Base-by-base conservation (phyloP, 2,888 invertebrate genomes). In the Drosophila eohydei region DNA sequence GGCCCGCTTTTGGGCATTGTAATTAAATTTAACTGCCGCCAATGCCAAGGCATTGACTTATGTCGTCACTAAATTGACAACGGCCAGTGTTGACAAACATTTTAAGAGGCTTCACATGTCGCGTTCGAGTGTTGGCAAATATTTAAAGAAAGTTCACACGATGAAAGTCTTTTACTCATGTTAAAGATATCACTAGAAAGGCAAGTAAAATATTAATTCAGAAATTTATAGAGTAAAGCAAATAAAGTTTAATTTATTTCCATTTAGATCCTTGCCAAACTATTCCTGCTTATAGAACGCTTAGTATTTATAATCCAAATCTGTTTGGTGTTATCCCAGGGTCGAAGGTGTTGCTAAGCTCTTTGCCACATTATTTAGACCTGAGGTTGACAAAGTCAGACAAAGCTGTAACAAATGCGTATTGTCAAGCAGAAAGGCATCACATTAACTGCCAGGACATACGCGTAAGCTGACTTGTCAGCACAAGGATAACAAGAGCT, bases 21-120 rank as follows among this genome's bases (percentile, higher is more conserved):
- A 84, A 84, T 84, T 84, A 84, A 84, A 88, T 81, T 88, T 85
- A 85, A 85, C 83, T 79, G 83, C 74, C 79, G 30, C 56, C 66
- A 52, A 48, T 41, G 50, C 26, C 43, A 32, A 69, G 59, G 41
- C 66, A 68, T 66, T 71, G 68, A 78, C 71, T 68, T 71, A 67
- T 71, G 74, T 41, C 61, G 52, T 61, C 66, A 30, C 36, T 36
- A n/a, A 48, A 50, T 40, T 62, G 68, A 61, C 61, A 55, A 26
- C 70, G 55, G 28, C 43, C 73, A 63, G 70, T 65, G 78, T 70
- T 54, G 62, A n/a, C 58, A 65, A 65, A 66, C 62, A 44, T 16
- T 44, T 30, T 40, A 48, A 55, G 40, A 55, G 28, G 54, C 28
- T 38, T 28, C 54, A 54, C 54, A 54, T 40, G 40, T 34, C 34